phyloP scores from a whole-genome alignment of 1,140 invertebrate species.

The Galleria mellonella region DNA sequence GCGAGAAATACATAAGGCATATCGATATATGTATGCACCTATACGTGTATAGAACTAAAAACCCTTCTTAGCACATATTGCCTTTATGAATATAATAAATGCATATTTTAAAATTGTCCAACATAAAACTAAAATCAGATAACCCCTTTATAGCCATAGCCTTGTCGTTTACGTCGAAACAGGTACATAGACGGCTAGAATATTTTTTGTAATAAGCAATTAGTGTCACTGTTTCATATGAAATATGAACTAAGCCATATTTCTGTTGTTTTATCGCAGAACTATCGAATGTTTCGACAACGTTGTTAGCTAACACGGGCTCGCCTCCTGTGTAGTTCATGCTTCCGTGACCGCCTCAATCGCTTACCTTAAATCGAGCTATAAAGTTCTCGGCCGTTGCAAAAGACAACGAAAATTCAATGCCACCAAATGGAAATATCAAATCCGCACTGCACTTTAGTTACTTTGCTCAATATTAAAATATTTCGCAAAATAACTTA shows the following conservation, averaged over 20 bases:
- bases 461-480: constrained; percentile 29
- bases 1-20: no score
- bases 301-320: constrained; percentile 27
- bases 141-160: no score
- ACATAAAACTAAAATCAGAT: no score
- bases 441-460: constrained; percentile 23
- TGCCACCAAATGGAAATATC: constrained; percentile 41
- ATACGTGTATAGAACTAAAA: no score
- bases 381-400: constrained; percentile 30
- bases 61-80: no score
- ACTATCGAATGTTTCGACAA: constrained; percentile 25
- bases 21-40: no score
- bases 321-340: constrained; percentile 30
- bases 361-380: constrained; percentile 28
- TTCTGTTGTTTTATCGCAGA: constrained; percentile 11
- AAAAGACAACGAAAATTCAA: constrained; percentile 41
- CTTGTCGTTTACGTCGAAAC: no score
- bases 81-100: no score
- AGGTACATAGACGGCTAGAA: neutral
- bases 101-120: no score
- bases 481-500: constrained; percentile 29
- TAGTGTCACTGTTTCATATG: neutral
- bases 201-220: constrained; percentile 1
- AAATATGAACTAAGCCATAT: constrained; percentile 1
- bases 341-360: constrained; percentile 33